phyloP scores from a whole-genome alignment of 2,797 vertebrate genomes.

The Hephaestus fuliginosus region DNA sequence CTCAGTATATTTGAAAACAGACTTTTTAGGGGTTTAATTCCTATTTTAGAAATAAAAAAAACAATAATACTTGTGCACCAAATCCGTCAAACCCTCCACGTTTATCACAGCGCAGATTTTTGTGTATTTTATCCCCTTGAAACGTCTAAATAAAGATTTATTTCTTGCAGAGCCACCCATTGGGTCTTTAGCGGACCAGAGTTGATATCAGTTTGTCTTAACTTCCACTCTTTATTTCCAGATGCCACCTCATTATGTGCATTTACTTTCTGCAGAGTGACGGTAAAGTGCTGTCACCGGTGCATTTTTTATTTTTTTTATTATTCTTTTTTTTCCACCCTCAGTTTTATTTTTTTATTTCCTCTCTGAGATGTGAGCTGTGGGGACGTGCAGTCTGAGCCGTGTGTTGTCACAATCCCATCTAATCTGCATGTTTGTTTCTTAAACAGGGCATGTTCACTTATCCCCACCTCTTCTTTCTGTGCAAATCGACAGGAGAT shows the following conservation, averaged over 20 bases:
- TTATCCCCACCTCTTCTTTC: slow-evolving; percentile 73
- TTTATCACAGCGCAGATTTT: slow-evolving; percentile 44
- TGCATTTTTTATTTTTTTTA: slow-evolving; percentile 24
- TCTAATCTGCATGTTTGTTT: slow-evolving; percentile 90
- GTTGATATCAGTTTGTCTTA: slow-evolving; percentile 69
- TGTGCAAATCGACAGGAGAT: slow-evolving; percentile 84
- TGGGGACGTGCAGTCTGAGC: slow-evolving; percentile 80
- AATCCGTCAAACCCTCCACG: slow-evolving; percentile 58
- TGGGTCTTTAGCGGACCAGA: slow-evolving; percentile 60
- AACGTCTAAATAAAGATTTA: slow-evolving; percentile 64
- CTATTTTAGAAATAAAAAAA: slow-evolving; percentile 49
- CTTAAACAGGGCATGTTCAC: slow-evolving; percentile 88
- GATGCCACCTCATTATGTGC: slow-evolving; percentile 79
- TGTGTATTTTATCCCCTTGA: slow-evolving; percentile 29
- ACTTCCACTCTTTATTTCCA: slow-evolving; percentile 66
- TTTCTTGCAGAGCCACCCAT: slow-evolving; percentile 31
- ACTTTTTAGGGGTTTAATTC: slow-evolving; percentile 34
- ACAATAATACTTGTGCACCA: slow-evolving; percentile 28
- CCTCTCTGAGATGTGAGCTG: slow-evolving; percentile 63
- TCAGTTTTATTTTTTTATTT: slow-evolving; percentile 11
- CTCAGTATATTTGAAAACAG: not conserved
- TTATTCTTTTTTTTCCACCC: slow-evolving; percentile 38
- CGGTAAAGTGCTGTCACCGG: slow-evolving; percentile 77
- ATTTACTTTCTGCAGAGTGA: slow-evolving; percentile 74
- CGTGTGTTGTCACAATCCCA: slow-evolving; percentile 82